A percentile compares a stretch with the other conserved stretches of the same genome.
phyloP scores from a whole-genome alignment of 2,797 vertebrate species.

The Meriones psammophilus region DNA sequence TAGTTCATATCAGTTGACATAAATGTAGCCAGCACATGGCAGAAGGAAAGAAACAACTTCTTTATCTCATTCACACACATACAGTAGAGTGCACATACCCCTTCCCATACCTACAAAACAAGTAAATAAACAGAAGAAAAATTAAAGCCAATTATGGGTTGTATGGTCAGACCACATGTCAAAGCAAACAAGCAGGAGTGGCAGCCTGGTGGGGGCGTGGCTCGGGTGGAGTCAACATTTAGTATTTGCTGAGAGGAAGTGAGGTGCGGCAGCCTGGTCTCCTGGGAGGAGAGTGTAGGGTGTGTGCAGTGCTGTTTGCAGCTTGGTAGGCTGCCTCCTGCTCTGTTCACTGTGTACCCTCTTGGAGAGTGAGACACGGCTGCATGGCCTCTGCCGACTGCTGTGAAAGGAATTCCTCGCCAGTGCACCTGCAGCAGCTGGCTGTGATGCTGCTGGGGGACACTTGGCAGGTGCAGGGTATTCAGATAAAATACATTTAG shows the following conservation, averaged over 20 bases:
- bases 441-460: not conserved
- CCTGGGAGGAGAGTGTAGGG: not conserved
- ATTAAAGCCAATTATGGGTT: not conserved
- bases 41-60: not conserved
- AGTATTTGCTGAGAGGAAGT: slow-evolving; percentile 42
- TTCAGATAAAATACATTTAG: not conserved
- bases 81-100: not conserved
- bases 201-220: not conserved
- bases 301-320: too few species aligned
- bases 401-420: not conserved
- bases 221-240: slow-evolving; percentile 54
- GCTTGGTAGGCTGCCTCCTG: not conserved
- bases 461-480: not conserved
- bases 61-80: too few species aligned
- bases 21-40: not conserved
- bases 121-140: not conserved
- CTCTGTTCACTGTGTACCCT: not conserved
- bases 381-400: not conserved
- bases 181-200: not conserved
- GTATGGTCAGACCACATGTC: not conserved
- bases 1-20: not conserved
- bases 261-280: not conserved
- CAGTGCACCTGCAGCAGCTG: not conserved
- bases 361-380: not conserved
- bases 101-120: not conserved